Evolutionary conservation across 2,797 vertebrate genomes (phyloP).

Genomic region (Oreochromis grahami): DNA sequence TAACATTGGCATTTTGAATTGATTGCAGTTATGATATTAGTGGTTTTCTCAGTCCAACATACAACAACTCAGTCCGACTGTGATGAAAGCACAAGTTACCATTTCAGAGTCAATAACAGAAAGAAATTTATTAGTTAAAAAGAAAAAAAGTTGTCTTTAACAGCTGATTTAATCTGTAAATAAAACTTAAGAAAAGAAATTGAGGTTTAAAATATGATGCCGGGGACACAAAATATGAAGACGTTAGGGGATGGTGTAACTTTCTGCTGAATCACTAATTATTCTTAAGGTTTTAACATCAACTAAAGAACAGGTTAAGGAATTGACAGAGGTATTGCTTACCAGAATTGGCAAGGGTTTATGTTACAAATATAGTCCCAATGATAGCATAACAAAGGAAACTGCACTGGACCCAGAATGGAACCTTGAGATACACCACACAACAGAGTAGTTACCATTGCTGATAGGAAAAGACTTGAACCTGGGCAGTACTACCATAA

Average conservation of each 20-base stretch:
- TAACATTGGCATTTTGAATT: background rate
- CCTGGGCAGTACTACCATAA: background rate
- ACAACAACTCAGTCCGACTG: background rate
- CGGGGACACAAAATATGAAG: background rate
- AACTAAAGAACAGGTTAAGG: background rate
- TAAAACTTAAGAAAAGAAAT: background rate
- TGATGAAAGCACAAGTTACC: background rate
- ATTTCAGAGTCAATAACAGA: background rate
- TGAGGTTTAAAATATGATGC: background rate
- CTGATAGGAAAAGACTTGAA: background rate
- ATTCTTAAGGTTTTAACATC: background rate
- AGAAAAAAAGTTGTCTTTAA: background rate
- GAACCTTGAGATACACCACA: background rate
- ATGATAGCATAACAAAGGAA: background rate
- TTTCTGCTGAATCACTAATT: background rate
- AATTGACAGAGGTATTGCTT: background rate
- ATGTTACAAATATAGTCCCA: background rate
- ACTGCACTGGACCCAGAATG: background rate
- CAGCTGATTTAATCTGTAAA: background rate
- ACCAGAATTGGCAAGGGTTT: background rate
- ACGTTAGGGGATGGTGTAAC: background rate
- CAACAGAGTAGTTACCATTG: background rate
- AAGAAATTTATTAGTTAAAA: background rate
- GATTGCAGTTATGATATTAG: background rate
- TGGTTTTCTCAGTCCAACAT: background rate